phyloP scores from a whole-genome alignment of 2,888 invertebrate species.

The Disparrhopalites patrizii region DNA sequence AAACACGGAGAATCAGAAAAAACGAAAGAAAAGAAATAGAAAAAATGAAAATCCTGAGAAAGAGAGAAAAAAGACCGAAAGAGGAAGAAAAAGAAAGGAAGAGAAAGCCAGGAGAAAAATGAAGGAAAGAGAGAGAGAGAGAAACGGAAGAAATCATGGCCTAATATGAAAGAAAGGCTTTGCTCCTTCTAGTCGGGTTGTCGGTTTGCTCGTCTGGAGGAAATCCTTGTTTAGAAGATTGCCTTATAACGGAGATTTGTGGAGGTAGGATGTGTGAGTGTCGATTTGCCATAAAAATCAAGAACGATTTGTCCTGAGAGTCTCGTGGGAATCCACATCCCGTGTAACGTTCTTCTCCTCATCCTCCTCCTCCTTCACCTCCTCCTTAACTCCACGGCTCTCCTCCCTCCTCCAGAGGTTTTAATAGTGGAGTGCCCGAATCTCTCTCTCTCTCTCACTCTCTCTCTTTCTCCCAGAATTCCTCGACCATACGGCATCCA shows the following conservation, averaged over 20 bases:
- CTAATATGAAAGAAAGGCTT: too few relatives aligned
- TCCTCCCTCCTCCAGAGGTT: not conserved
- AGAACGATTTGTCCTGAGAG: constrained; percentile 47
- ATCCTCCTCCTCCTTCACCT: not conserved
- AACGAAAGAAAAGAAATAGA: too few relatives aligned
- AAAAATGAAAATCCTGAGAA: too few relatives aligned
- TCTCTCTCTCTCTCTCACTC: constrained; percentile 7
- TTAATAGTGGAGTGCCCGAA: too few relatives aligned
- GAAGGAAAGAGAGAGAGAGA: too few relatives aligned
- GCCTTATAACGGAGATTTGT: constrained; percentile 49
- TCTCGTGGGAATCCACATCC: constrained; percentile 43
- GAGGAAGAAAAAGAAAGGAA: too few relatives aligned
- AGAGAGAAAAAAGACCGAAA: too few relatives aligned
- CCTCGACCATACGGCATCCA: too few relatives aligned
- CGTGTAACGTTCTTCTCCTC: constrained; percentile 7
- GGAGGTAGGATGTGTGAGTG: constrained; percentile 45
- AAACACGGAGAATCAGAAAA: too few relatives aligned
- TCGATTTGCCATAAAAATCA: constrained; percentile 49
- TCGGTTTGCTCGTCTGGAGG: constrained; percentile 19
- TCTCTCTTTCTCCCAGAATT: not conserved
- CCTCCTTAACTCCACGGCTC: not conserved
- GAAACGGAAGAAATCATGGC: too few relatives aligned
- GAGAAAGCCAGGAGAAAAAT: too few relatives aligned
- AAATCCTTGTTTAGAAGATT: constrained; percentile 47
- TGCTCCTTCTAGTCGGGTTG: constrained; percentile 4